phyloP scores from a whole-genome alignment of 1,140 invertebrate genomes.

The Agrilus planipennis region DNA sequence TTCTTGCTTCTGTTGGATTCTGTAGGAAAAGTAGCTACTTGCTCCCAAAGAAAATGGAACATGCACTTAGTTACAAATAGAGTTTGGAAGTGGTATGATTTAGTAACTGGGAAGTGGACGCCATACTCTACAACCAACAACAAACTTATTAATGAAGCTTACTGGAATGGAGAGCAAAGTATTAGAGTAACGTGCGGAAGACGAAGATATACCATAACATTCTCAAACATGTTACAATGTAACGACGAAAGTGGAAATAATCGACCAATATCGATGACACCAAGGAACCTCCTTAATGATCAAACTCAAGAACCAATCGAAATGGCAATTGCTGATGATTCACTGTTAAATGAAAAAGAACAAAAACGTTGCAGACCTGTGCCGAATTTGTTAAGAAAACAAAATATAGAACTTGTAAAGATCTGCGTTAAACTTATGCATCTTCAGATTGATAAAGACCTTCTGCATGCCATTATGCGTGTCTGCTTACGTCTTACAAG shows the following conservation, averaged over 20 bases:
- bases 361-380: conserved; percentile 20
- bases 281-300: conserved; percentile 35
- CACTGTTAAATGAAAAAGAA: conserved; percentile 24
- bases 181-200: conserved; percentile 63
- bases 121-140: conserved; percentile 64
- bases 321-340: conserved; percentile 15
- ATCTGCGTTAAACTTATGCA: conserved; percentile 60
- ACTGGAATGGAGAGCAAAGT: conserved; percentile 61
- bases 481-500: conserved; percentile 66
- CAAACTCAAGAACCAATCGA: conserved; percentile 19
- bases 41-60: conserved; percentile 54
- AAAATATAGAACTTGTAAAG: conserved; percentile 35
- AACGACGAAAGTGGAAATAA: conserved; percentile 73
- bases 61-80: conserved; percentile 56
- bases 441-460: conserved; percentile 61
- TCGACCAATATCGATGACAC: conserved; percentile 67
- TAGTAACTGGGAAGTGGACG: conserved; percentile 70
- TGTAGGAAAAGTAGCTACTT: conserved; percentile 65
- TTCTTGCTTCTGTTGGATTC: conserved; percentile 67
- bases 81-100: conserved; percentile 80
- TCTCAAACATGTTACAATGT: conserved; percentile 74
- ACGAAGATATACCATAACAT: conserved; percentile 67
- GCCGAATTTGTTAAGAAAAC: conserved; percentile 24
- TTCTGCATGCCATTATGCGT: conserved; percentile 67
- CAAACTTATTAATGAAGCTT: conserved; percentile 73